phyloP scores from a whole-genome alignment of 2,797 vertebrate species.

The Gallirallus australis region DNA sequence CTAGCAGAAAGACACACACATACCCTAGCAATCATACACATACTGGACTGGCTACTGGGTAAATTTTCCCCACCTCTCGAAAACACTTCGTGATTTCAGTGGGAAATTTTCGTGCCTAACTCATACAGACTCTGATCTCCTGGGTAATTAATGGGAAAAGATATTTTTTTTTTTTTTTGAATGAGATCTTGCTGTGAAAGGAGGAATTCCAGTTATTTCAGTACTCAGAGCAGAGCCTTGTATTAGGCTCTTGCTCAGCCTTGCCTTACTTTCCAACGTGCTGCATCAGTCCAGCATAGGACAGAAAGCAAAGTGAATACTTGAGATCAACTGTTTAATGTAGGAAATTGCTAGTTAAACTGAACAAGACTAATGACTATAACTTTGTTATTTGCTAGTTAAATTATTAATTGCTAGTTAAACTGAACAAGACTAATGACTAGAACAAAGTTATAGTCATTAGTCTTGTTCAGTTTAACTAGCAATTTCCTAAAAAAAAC shows the following conservation, averaged over 20 bases:
- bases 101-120: background rate
- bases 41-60: background rate
- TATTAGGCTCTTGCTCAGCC: background rate
- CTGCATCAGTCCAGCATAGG: rapidly evolving
- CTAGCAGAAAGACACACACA: background rate
- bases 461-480: no score
- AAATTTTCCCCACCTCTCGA: constrained; percentile 6
- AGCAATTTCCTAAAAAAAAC: no score
- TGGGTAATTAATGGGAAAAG: background rate
- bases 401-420: background rate
- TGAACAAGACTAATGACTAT: no score
- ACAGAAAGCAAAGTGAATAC: background rate
- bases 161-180: background rate
- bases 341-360: background rate
- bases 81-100: constrained; percentile 21
- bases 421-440: background rate
- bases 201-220: background rate
- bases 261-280: background rate
- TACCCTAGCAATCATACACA: background rate
- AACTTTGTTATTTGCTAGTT: no score
- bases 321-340: background rate
- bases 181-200: background rate
- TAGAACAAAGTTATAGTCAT: background rate
- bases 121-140: background rate
- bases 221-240: background rate